Conservation (phyloP, 2,888 invertebrate species). For the Torymus tubicola region DNA sequence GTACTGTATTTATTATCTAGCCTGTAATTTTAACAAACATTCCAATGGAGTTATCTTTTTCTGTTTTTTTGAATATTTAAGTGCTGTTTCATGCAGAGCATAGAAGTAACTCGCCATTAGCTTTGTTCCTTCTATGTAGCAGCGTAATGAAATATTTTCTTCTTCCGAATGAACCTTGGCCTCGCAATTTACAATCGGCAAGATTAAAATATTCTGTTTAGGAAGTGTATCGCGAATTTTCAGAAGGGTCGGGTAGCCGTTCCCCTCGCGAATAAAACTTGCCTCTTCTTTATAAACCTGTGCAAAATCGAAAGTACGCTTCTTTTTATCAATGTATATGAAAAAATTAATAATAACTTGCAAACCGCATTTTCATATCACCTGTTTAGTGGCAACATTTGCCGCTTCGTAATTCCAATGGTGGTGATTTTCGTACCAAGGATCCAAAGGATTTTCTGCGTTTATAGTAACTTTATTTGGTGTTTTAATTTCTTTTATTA, state of each 20-base stretch:
- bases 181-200: constrained; percentile 73
- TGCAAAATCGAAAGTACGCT: too few relatives aligned
- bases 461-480: constrained; percentile 61
- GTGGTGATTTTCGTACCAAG: constrained; percentile 75
- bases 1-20: not conserved
- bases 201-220: constrained; percentile 71
- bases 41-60: not conserved
- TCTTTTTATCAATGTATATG: too few relatives aligned
- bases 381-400: constrained; percentile 75
- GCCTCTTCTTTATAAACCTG: constrained; percentile 77
- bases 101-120: constrained; percentile 76
- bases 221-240: constrained; percentile 74
- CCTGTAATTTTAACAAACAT: constrained; percentile 16
- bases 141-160: constrained; percentile 74
- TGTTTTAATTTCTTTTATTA: constrained; percentile 54
- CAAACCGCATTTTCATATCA: constrained; percentile 56
- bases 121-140: constrained; percentile 76
- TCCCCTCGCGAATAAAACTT: constrained; percentile 76
- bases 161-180: constrained; percentile 71
- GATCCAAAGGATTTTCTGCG: constrained; percentile 62
- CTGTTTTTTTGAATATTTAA: not conserved
- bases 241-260: constrained; percentile 72
- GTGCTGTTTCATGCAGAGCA: constrained; percentile 62
- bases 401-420: constrained; percentile 75
- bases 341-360: not conserved